Conservation (phyloP, 2,113 vertebrate genomes). For the Rhinopomastus cyanomelas region DNA sequence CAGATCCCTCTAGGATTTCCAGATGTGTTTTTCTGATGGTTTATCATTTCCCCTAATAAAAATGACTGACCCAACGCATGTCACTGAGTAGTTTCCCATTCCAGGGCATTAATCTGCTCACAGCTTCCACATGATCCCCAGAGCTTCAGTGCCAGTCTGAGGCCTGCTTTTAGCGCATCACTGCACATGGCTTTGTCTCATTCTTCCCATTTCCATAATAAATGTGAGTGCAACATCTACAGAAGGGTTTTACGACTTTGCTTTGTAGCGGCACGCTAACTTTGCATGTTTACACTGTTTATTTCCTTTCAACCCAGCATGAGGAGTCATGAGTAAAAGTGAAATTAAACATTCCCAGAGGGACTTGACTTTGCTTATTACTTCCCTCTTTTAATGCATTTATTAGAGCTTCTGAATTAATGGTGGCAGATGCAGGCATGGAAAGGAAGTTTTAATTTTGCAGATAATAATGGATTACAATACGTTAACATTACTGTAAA, state of each 20-base stretch:
- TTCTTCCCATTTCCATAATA: not conserved
- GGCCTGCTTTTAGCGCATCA: not conserved
- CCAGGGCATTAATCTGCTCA: not conserved
- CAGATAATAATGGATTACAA: constrained; percentile 53
- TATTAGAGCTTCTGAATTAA: constrained; percentile 58
- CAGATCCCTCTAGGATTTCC: not conserved
- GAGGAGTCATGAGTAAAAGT: not conserved
- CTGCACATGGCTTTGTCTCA: not conserved
- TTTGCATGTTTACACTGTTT: not conserved
- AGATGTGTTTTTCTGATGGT: not conserved
- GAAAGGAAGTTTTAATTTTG: constrained; percentile 59
- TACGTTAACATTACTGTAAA: constrained; percentile 48
- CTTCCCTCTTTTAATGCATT: constrained; percentile 46
- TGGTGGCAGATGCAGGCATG: constrained; percentile 40
- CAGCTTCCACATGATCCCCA: not conserved
- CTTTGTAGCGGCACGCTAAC: not conserved
- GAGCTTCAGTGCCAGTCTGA: fast-evolving
- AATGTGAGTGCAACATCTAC: not conserved
- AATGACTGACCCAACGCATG: not conserved
- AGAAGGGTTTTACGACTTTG: not conserved
- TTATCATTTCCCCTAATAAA: not conserved
- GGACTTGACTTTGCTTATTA: constrained; percentile 39
- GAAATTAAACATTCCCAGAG: constrained; percentile 48
- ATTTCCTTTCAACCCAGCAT: constrained; percentile 32
- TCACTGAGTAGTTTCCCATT: not conserved